A percentile compares a stretch with the other conserved stretches of the same genome.
phyloP scores from a whole-genome alignment of 35 echinoderm and acorn worm species.

The Lytechinus variegatus region DNA sequence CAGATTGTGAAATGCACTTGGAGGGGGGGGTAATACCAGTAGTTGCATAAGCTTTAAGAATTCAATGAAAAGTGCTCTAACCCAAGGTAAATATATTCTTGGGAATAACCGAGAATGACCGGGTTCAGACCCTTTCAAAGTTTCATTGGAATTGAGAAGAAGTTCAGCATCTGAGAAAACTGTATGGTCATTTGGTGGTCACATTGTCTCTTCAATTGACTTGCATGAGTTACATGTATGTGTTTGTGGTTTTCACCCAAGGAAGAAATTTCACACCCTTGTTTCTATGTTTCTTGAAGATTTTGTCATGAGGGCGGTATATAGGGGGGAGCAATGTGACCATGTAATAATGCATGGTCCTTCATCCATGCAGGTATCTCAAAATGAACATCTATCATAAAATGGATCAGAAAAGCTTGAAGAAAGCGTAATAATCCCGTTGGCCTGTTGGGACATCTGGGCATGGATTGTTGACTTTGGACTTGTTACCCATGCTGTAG shows the following conservation, averaged over 20 bases:
- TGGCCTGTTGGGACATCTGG: background rate
- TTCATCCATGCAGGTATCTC: background rate
- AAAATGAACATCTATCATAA: background rate
- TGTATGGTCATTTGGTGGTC: too few relatives aligned
- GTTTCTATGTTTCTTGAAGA: background rate
- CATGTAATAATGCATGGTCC: background rate
- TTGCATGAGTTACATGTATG: too few relatives aligned
- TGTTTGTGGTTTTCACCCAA: background rate
- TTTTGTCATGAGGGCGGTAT: background rate
- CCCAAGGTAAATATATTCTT: too few relatives aligned
- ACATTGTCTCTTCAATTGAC: too few relatives aligned
- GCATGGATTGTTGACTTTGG: background rate
- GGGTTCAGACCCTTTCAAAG: too few relatives aligned
- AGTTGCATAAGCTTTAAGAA: too few relatives aligned
- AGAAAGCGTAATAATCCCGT: background rate
- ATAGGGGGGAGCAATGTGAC: background rate
- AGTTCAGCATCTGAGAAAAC: too few relatives aligned
- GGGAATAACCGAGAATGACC: too few relatives aligned
- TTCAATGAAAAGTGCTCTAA: too few relatives aligned
- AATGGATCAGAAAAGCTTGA: conserved; percentile 1
- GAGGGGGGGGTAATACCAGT: too few relatives aligned
- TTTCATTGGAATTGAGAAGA: too few relatives aligned
- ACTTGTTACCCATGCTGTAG: background rate
- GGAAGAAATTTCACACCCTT: background rate
- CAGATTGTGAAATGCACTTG: too few relatives aligned